phyloP scores from a whole-genome alignment of 1,140 invertebrate genomes.

The Chlorops oryzae region DNA sequence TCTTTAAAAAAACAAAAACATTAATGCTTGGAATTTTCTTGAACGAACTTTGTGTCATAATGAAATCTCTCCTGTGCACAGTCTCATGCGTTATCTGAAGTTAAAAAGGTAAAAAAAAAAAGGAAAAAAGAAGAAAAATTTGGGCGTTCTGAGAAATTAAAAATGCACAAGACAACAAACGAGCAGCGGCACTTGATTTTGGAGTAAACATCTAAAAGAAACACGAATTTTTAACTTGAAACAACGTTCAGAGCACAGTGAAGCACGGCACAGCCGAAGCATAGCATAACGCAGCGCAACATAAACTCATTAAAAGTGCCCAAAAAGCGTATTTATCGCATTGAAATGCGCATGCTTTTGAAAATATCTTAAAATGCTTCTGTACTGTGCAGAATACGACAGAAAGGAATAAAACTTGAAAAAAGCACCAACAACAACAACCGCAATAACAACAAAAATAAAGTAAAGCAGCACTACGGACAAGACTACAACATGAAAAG shows the following conservation, averaged over 20 bases:
- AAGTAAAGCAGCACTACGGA: no score
- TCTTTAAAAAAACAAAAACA: no score
- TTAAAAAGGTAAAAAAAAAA: neutral
- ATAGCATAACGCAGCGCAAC: neutral
- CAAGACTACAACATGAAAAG: no score
- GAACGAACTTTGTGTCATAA: no score
- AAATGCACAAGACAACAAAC: constrained; percentile 4
- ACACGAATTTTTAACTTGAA: no score
- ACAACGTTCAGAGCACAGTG: no score
- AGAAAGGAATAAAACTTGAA: neutral
- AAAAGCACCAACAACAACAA: neutral
- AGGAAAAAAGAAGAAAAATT: neutral
- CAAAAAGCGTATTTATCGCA: constrained; percentile 10
- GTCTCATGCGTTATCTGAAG: no score
- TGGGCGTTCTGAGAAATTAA: neutral
- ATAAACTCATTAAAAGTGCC: constrained; percentile 6
- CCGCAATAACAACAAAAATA: neutral
- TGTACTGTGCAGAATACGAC: constrained; percentile 2
- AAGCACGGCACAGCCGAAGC: no score
- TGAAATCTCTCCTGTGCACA: no score
- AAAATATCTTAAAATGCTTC: constrained; percentile 13
- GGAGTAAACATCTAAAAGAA: no score
- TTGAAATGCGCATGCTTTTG: constrained; percentile 12
- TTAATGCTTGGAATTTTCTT: no score
- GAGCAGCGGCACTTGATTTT: no score